These are phyloP conservation scores for Laothoe populi DNA, from an alignment of 2,888 invertebrate genomes.

Conservation along the genomic window DNA sequence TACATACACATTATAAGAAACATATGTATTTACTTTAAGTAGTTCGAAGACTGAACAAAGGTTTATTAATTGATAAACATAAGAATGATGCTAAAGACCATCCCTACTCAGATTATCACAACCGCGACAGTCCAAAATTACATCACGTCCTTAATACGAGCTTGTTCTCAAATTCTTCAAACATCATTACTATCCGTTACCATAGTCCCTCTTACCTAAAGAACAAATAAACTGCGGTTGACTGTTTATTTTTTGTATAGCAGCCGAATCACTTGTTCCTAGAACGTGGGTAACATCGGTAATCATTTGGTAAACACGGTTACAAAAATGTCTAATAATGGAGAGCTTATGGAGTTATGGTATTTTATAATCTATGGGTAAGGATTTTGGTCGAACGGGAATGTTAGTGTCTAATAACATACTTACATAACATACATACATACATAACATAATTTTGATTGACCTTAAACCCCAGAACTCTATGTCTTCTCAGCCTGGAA, in stretches of 20 bases:
- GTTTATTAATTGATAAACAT: not conserved
- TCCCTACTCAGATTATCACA: conserved; percentile 15
- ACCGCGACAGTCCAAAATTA: too few species aligned
- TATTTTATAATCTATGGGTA: not conserved
- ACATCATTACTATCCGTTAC: conserved; percentile 70
- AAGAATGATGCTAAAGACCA: not conserved
- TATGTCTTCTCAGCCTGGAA: too few species aligned
- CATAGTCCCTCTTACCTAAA: conserved; percentile 65
- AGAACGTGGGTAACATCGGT: conserved; percentile 70
- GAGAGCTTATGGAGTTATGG: conserved; percentile 10
- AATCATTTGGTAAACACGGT: conserved; percentile 71
- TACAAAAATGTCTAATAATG: conserved; percentile 46
- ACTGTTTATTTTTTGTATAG: conserved; percentile 78
- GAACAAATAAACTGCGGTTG: conserved; percentile 74
- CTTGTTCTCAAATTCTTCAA: conserved; percentile 66
- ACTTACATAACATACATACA: too few species aligned
- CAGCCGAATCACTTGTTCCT: conserved; percentile 74
- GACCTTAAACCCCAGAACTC: too few species aligned
- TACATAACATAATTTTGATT: too few species aligned
- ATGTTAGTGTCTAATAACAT: too few species aligned
- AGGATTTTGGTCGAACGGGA: not conserved
- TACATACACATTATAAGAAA: not conserved
- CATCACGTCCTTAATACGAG: conserved; percentile 29
- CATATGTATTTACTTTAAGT: too few species aligned
- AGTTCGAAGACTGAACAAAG: too few species aligned